A percentile compares a stretch with the other conserved stretches of the same genome.
phyloP scores from a whole-genome alignment of 2,113 vertebrate genomes.

The Perccottus glenii region DNA sequence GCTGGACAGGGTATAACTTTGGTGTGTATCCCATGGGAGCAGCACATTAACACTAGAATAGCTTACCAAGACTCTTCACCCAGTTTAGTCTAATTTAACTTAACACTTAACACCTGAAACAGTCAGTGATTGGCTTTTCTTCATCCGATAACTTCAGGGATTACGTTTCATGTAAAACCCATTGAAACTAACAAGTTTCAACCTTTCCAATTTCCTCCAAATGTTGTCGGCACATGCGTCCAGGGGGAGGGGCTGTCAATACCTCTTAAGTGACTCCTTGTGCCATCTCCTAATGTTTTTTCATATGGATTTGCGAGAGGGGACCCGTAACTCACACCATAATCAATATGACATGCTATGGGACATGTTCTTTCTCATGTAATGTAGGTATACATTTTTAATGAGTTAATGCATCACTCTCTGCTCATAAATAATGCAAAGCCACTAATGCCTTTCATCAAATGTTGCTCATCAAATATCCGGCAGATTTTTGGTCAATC shows the following conservation, averaged over 20 bases:
- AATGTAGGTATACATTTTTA: slow-evolving; percentile 76
- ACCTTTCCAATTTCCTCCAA: slow-evolving; percentile 38
- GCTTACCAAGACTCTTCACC: too few species aligned
- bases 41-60: too few species aligned
- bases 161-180: not conserved
- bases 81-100: too few species aligned
- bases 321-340: slow-evolving; percentile 65
- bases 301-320: slow-evolving; percentile 46
- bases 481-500: slow-evolving; percentile 69
- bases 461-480: slow-evolving; percentile 77
- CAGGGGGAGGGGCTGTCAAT: slow-evolving; percentile 42
- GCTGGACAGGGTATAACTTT: too few species aligned
- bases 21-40: too few species aligned
- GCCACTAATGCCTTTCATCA: slow-evolving; percentile 72
- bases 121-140: too few species aligned
- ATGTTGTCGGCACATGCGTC: slow-evolving; percentile 39
- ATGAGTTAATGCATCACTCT: slow-evolving; percentile 77
- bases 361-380: slow-evolving; percentile 75
- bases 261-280: slow-evolving; percentile 59
- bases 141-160: too few species aligned
- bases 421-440: slow-evolving; percentile 73
- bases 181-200: slow-evolving; percentile 43
- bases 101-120: too few species aligned
- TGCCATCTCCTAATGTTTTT: slow-evolving; percentile 60
- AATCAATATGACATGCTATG: slow-evolving; percentile 77